Base-by-base conservation (phyloP, 2,797 vertebrate genomes). In the Aotus griseimembra region DNA sequence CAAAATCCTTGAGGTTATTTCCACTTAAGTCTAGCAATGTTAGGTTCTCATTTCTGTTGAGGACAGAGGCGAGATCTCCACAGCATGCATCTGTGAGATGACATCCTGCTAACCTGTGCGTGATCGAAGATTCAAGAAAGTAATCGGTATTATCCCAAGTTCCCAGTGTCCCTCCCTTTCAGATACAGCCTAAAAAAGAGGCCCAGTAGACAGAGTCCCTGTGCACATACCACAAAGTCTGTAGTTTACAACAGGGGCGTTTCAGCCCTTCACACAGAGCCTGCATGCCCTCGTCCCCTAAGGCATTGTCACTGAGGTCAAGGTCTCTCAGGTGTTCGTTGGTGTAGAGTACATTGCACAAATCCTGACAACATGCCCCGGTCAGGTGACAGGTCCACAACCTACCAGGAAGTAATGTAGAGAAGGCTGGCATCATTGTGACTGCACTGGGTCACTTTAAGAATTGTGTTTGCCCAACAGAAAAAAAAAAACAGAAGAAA, bases 1-100 rank as follows among this genome's bases (percentile, higher is more conserved):
- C 86, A 41, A 94, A 96, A 95, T 96, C 97, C 77, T 92, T 93
- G 76, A 97, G 19, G 61, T 82, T 15, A 86, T 98, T 98, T 95
- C 85, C 58, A 94, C 85, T 89, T 87, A 96, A 93, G 72, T 97
- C 90, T 85, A 97, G 46, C 28, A 96, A 70, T 22, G 13, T 80
- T 83, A 97, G 57, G 41, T 87, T 97, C 86, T 94, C 72, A 28
- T 88, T 97, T 93, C 86, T 94, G n/a, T 44, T 93, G 44, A 98
- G 61, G 39, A 88, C 83, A 94, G 61, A 96, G 76, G 88, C 36
- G 1, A 96, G 95, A 30, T 50, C 64, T 84, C 46, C 48, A 55
- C 80, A 94, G 48, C 72, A 96, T 0, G 6, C 22, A 88, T 90
- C 95, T 89, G 95, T 96, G 83, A 97, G 80, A 44, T 84, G 85